These are phyloP conservation scores for Coryphaenoides rupestris DNA, from an alignment of 2,113 vertebrate genomes.

Conservation along the genomic window DNA sequence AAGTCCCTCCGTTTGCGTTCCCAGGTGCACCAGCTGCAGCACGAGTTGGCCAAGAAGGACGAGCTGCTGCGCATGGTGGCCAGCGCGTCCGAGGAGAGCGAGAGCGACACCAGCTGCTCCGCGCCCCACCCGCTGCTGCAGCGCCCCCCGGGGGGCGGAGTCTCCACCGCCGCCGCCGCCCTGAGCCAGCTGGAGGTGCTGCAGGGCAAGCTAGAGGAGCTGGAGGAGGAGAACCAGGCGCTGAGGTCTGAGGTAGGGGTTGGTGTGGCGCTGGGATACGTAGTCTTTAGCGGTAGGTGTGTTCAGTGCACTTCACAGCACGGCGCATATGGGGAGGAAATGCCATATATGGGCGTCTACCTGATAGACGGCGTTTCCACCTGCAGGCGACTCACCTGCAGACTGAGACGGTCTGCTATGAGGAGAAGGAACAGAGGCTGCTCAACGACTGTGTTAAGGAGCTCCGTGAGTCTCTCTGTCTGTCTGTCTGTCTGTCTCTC, in stretches of 20 bases:
- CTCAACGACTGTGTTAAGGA: conserved; percentile 96
- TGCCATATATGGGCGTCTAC: too few relatives aligned
- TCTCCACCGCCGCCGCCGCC: conserved; percentile 35
- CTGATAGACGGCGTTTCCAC: background rate
- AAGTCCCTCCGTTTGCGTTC: too few relatives aligned
- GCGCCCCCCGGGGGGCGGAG: conserved; percentile 36
- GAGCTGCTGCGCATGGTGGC: conserved; percentile 91
- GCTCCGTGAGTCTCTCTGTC: conserved; percentile 80
- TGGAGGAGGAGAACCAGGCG: conserved; percentile 91
- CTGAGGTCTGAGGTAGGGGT: conserved; percentile 84
- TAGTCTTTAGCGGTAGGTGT: background rate
- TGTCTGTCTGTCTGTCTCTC: background rate
- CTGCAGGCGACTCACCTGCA: conserved; percentile 88
- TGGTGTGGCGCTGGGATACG: background rate
- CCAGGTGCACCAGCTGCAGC: conserved; percentile 95
- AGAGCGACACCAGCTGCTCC: conserved; percentile 87
- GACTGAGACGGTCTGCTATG: conserved; percentile 89
- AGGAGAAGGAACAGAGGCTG: conserved; percentile 94
- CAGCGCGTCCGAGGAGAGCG: conserved; percentile 90
- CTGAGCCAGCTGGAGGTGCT: conserved; percentile 86
- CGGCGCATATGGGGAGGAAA: too few relatives aligned
- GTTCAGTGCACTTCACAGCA: too few relatives aligned
- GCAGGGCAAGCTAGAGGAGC: conserved; percentile 87
- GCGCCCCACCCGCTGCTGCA: conserved; percentile 79
- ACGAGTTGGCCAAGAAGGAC: conserved; percentile 92